Base-by-base conservation (phyloP, 2,797 vertebrate genomes). In the Sphaeramia orbicularis region DNA sequence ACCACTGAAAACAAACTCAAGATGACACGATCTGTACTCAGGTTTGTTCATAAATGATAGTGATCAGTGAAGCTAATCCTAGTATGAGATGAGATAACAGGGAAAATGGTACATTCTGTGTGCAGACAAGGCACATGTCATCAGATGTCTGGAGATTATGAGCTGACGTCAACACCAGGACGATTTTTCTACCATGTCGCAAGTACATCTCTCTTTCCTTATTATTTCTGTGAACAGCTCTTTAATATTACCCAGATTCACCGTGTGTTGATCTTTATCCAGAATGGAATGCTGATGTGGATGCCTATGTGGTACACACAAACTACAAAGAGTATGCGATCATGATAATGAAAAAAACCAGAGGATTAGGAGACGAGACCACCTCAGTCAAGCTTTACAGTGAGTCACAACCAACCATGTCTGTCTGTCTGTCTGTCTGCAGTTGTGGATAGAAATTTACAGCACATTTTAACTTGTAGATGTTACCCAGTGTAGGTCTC, bases 271-370 rank as follows among this genome's bases (percentile, higher is more conserved):
- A 57, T 11, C 40, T n/a, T 49, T 56, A 43, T 43, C 42, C 87
- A 98, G 97, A 68, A 60, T 96, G 93, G 93, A 73, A 86, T 0
- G 6, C 84, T 4, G 92, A 93, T 19, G 85, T 96, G 50, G 92
- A 91, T 1, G 86, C 91, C 47, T 98, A 96, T 0, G 95, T 99
- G 68, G 93, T 95, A 41, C 94, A 92, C 80, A 97, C 97, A 13
- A 96, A 98, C 92, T 98, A 98, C 1, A 74, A 95, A 0, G 96
- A 97, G 75, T 98, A 96, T 0, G 95, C 95, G 9, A 93, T 98
- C 11, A 32, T 97, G 41, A 88, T 96, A 30, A 91, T 91, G 91
- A 91, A 80, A 75, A 96, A 94, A 59, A 40, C 95, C 87, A 84
- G 90, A 6, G n/a, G 84, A 9, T 30, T 91, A 52, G 69, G 86